phyloP scores from a whole-genome alignment of 2,888 invertebrate genomes.

The Eumerus sabulonum region DNA sequence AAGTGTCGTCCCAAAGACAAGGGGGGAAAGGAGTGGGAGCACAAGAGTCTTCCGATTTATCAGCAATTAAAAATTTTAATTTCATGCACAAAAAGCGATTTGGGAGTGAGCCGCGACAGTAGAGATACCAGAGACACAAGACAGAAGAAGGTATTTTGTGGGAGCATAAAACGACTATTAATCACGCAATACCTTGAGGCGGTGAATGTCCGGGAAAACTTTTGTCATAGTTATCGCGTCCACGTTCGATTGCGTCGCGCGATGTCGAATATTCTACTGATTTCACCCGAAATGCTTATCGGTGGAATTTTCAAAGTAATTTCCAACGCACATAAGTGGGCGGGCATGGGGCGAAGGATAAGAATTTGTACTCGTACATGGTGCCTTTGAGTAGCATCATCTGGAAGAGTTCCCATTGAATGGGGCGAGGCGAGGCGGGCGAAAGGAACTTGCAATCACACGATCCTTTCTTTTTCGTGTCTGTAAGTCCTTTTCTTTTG shows the following conservation, averaged over 20 bases:
- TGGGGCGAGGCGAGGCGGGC: constrained; percentile 7
- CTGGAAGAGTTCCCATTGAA: constrained; percentile 52
- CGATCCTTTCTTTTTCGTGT: not conserved
- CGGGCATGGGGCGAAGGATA: constrained; percentile 4
- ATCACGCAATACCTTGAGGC: constrained; percentile 58
- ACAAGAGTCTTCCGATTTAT: constrained; percentile 58
- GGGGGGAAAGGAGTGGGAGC: not conserved
- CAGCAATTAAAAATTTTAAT: constrained; percentile 67
- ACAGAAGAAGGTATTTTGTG: constrained; percentile 8
- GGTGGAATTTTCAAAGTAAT: constrained; percentile 21
- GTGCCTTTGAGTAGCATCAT: constrained; percentile 58
- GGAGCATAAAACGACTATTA: constrained; percentile 41
- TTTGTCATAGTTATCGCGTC: constrained; percentile 65
- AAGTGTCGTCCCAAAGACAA: too few species aligned
- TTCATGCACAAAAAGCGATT: constrained; percentile 60
- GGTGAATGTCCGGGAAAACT: constrained; percentile 58
- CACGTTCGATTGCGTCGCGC: constrained; percentile 49
- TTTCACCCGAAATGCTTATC: constrained; percentile 49
- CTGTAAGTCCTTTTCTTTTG: constrained; percentile 12
- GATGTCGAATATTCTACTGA: constrained; percentile 47
- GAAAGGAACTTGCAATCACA: constrained; percentile 38
- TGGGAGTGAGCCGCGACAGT: not conserved
- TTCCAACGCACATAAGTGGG: not conserved
- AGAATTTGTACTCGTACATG: constrained; percentile 49
- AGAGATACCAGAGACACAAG: too few species aligned